Base-by-base conservation (phyloP, 2,888 invertebrate genomes). In the Carcina quercana region DNA sequence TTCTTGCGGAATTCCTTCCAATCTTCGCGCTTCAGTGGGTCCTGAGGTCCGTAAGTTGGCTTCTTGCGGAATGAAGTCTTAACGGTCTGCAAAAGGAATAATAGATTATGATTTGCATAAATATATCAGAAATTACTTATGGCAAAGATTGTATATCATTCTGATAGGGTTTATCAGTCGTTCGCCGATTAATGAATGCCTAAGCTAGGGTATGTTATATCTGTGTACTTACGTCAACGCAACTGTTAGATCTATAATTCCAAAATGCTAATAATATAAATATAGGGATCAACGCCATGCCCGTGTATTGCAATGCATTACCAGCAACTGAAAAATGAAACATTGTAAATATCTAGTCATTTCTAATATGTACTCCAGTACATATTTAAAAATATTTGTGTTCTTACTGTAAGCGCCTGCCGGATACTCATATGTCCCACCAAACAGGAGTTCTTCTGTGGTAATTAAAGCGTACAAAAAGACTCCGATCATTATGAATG, bases 391-490 rank as follows among this genome's bases (percentile, higher is more conserved):
- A n/a, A n/a, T n/a, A 2, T 2, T 19, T 19, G 8, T 19, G 20
- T 32, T 60, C 75, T 72, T 68, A 91, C 91, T 80, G 47, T 88
- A 86, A 2, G 88, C 89, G 53, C 71, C 82, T 8, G 50, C 47
- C 0, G 92, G 92, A 61, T 88, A 92, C 1, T 49, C 47, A 32
- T 80, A 78, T 7, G 64, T 67, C 11, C 67, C 78, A 28, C 90
- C 90, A 51, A 91, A 92, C 1, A 73, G 65, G 2, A 91, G 61
- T 1, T 88, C 85, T 34, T 87, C 72, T 7, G 89, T 86, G 1
- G 87, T 87, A n/a, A 83, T 73, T 36, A 92, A 64, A 5, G 91
- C 90, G 58, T 93, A 94, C 28, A 92, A 66, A 48, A 93, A 86
- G 28, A 94, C 92, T 1, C 85, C 59, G 2, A 89, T 83, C 85